Conservation (phyloP, 2,113 vertebrate species). For the Malurus alboscapulatus region DNA sequence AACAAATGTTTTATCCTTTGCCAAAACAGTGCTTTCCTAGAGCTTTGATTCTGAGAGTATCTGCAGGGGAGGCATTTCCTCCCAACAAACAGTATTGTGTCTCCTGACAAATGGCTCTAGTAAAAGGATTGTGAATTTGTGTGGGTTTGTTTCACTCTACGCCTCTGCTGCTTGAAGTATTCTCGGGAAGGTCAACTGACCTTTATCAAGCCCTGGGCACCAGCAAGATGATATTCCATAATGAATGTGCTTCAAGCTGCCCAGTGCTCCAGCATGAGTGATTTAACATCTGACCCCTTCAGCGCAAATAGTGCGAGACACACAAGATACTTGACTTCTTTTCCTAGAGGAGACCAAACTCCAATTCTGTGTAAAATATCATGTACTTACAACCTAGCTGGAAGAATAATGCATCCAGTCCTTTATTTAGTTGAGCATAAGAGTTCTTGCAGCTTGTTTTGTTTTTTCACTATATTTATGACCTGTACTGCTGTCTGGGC, state of each 20-base stretch:
- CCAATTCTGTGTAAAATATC: not conserved
- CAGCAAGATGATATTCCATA: not conserved
- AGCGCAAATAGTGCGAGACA: not conserved
- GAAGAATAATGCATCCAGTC: not conserved
- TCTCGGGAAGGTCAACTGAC: conserved; percentile 23
- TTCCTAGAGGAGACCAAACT: not conserved
- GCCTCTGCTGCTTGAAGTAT: not conserved
- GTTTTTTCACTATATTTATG: not conserved
- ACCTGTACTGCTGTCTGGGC: not conserved
- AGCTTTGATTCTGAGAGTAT: not conserved
- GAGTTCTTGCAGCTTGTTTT: not conserved
- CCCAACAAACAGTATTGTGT: not conserved
- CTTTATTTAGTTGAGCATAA: not conserved
- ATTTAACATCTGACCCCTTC: conserved; percentile 26
- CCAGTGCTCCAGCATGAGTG: not conserved
- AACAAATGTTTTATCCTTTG: not conserved
- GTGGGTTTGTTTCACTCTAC: conserved; percentile 17
- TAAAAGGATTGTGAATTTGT: not conserved
- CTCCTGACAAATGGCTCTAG: not conserved
- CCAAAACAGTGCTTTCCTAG: not conserved
- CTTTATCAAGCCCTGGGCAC: not conserved
- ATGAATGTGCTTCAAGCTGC: not conserved
- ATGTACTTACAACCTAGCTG: not conserved
- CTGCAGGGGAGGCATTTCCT: not conserved
- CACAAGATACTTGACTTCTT: not conserved